Evolutionary conservation across 64 coral and sea anemone species (phyloP), one percentile per base, ranked within the genome.

Genomic region (Platygyra sinensis): DNA sequence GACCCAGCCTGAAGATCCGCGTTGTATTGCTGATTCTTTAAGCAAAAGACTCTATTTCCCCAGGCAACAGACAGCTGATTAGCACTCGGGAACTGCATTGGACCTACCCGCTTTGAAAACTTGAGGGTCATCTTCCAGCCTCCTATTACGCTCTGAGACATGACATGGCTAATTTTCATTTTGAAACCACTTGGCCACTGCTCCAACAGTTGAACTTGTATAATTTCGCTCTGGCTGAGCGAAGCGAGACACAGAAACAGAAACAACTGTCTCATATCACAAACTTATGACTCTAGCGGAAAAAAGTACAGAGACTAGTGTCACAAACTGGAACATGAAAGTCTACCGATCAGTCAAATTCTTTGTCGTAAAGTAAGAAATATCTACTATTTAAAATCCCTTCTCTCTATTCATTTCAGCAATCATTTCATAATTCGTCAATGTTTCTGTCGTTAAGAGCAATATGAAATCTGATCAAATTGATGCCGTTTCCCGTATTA

Each of bases 41-140:
- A 75, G 14, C 80, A 19, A 30, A 88, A 95, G 0, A 91, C 78
- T 6, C 22, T 78, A 20, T 83, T 91, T 17, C 87, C 38, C 12
- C 46, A 11, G 20, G 67, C 38, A 15, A 75, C 67, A 28, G 84
- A 95, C 8, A 77, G 29, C 4, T 83, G 64, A 14, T 32, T 22
- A 17, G 89, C 94, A 12, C 86, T 86, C 63, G 89, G 91, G 32
- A 88, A 82, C n/a, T 67, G 75, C 13, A 95, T 30, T 18, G 33
- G 14, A 38, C 51, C 30, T 38, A 89, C 60, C 17, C 85, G 54
- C 65, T 91, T 91, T 54, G 78, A 80, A 61, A 95, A 95, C 28
- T 80, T 64, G 10, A 95, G 77, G 25, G 77, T 91, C 59, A 95
- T 91, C 71, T 42, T 80, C 94, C 94, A 95, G 16, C 94, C 94